These are phyloP conservation scores for Eurypyga helias DNA, from an alignment of 2,113 vertebrate species.

Conservation along the genomic window DNA sequence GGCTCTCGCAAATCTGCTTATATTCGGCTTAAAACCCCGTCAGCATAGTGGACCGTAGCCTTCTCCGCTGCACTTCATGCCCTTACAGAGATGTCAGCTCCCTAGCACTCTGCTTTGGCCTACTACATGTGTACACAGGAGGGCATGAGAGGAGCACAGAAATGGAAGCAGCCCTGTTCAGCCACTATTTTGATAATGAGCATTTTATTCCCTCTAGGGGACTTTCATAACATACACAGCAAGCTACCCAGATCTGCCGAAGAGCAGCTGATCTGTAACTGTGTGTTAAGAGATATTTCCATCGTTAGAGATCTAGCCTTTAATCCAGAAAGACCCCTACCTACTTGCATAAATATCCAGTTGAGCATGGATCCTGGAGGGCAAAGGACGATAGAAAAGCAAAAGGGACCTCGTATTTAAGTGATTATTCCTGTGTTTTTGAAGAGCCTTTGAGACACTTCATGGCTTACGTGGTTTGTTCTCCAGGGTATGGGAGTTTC, in stretches of 20 bases:
- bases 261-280: neutral
- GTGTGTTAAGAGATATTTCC: neutral
- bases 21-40: neutral
- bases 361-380: neutral
- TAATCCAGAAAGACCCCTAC: neutral
- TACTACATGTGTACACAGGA: slow-evolving; percentile 57
- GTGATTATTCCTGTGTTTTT: neutral
- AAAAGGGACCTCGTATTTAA: neutral
- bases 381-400: neutral
- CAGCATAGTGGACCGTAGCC: neutral
- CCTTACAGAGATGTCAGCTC: neutral
- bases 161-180: neutral
- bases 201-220: neutral
- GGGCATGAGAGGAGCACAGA: slow-evolving; percentile 60
- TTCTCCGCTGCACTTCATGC: neutral
- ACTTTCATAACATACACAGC: neutral
- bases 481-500: neutral
- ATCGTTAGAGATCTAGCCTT: neutral
- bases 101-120: neutral
- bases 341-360: neutral
- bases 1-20: neutral
- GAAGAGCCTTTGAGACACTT: neutral
- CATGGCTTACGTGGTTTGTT: neutral
- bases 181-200: neutral
- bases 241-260: neutral